These are phyloP conservation scores for Ciconia boyciana DNA, from an alignment of 2,113 vertebrate genomes.

Conservation along the genomic window DNA sequence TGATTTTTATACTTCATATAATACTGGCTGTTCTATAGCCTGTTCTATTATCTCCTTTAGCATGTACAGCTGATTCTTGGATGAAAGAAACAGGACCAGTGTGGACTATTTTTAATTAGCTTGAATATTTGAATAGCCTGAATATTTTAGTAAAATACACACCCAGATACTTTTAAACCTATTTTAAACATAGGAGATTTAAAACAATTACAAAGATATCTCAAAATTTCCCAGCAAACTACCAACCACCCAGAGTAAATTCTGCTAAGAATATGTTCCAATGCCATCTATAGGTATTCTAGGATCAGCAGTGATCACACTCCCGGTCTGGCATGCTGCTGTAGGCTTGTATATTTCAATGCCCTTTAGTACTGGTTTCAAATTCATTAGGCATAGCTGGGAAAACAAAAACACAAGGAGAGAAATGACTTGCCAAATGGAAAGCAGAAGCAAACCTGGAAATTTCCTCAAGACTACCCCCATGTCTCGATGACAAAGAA, in stretches of 20 bases:
- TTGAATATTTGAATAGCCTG: conserved; percentile 13
- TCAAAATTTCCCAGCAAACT: not conserved
- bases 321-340: not conserved
- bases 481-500: not conserved
- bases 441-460: not conserved
- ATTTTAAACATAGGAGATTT: conserved; percentile 27
- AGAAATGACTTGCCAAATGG: not conserved
- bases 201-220: not conserved
- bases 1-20: not conserved
- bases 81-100: not conserved
- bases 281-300: not conserved
- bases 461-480: not conserved
- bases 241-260: not conserved
- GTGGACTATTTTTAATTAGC: conserved; percentile 12
- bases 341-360: not conserved
- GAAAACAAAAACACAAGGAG: not conserved
- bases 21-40: not conserved
- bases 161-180: not conserved
- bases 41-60: not conserved
- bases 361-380: not conserved
- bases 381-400: not conserved
- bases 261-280: not conserved
- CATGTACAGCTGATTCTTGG: not conserved
- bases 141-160: conserved; percentile 35
- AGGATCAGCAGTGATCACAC: not conserved